Percentiles rank a stretch among this genome's conserved stretches.
These are phyloP conservation scores for Polietes domitor DNA, from an alignment of 2,888 invertebrate genomes.

Conservation along the genomic window DNA sequence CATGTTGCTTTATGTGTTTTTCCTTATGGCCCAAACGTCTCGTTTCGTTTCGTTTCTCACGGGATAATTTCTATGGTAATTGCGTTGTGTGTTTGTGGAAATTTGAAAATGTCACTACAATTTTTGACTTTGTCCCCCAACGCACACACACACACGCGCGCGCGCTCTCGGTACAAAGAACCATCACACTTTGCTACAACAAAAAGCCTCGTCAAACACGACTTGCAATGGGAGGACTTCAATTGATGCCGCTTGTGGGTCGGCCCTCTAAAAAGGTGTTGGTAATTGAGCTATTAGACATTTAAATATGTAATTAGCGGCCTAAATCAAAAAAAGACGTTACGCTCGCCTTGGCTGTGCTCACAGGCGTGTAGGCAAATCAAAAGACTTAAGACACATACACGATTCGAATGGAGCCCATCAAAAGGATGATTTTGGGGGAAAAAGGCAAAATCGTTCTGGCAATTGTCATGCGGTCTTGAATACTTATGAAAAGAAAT, in stretches of 20 bases:
- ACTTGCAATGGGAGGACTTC: conserved; percentile 40
- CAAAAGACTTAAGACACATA: conserved; percentile 38
- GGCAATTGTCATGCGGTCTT: too few species aligned
- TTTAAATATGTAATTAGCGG: conserved; percentile 65
- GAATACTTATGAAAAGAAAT: too few species aligned
- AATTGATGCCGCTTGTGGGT: conserved; percentile 40
- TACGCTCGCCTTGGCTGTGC: background rate
- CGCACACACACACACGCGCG: too few species aligned
- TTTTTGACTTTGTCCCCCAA: conserved; percentile 10
- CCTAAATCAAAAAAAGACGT: conserved; percentile 53
- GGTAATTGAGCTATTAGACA: conserved; percentile 60
- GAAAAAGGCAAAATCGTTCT: too few species aligned
- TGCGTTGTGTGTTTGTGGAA: too few species aligned
- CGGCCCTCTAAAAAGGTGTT: conserved; percentile 37
- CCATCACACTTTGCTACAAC: too few species aligned
- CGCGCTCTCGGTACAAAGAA: too few species aligned
- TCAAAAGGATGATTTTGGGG: too few species aligned
- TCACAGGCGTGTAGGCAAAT: background rate
- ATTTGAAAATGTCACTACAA: conserved; percentile 49
- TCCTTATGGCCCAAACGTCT: background rate
- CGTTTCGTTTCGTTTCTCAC: conserved; percentile 54
- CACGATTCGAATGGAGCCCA: too few species aligned
- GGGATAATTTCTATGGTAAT: conserved; percentile 57
- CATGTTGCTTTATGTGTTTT: conserved; percentile 46
- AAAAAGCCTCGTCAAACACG: background rate